Evolutionary conservation across 2,888 invertebrate species (phyloP).

Genomic region (Mimas tiliae): DNA sequence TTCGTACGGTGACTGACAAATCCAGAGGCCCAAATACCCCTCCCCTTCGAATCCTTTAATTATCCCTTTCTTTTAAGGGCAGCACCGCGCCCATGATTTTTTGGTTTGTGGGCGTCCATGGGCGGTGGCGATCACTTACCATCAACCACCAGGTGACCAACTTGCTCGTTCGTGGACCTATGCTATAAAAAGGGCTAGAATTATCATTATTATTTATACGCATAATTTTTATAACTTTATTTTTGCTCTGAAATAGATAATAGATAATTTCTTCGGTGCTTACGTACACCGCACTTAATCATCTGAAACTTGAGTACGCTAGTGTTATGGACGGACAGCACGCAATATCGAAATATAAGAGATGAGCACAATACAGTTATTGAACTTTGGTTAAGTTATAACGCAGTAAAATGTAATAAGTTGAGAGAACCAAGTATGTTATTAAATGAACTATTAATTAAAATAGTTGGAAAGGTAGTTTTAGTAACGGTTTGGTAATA

Average conservation of each 20-base stretch:
- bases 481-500: background rate
- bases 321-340: constrained; percentile 45
- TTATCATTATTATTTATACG: no score
- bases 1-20: no score
- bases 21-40: no score
- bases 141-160: no score
- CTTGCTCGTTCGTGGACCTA: no score
- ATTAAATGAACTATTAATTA: background rate
- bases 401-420: background rate
- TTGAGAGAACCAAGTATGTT: background rate
- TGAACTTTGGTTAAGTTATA: constrained; percentile 23
- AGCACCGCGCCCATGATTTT: no score
- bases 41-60: no score
- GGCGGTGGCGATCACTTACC: no score
- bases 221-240: background rate
- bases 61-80: no score
- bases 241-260: constrained; percentile 5
- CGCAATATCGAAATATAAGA: constrained; percentile 44
- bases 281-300: constrained; percentile 47
- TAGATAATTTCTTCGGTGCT: background rate
- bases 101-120: no score
- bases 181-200: no score
- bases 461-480: background rate
- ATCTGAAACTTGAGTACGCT: constrained; percentile 43
- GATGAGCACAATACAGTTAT: constrained; percentile 27